Evolutionary conservation across 2,888 invertebrate species (phyloP), one percentile per base, ranked within the genome.

Genomic region (Hypolimnas misippus): DNA sequence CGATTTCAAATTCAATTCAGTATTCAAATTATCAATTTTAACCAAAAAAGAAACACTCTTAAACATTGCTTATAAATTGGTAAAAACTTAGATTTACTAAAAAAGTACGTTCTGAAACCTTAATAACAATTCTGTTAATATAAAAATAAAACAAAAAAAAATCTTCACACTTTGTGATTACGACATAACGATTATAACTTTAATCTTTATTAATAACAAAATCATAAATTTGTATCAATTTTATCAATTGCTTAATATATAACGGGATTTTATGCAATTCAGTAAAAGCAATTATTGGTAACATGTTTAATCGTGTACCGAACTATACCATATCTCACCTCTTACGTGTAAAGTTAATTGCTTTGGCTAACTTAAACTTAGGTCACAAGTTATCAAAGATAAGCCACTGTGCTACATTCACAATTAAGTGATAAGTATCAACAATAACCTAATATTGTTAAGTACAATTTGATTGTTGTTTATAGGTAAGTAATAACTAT

Each of bases 271-370:
- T 29, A 54, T 25, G 46, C 46, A 54, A 38, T 49, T 19, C 53
- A 54, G 59, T 44, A 38, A 61, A n/a, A 50, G 51, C 55, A 63
- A 63, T 65, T 59, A 58, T 53, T 62, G 40, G 42, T 62, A 57
- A 62, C 67, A 68, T 49, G 62, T 54, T 49, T 35, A 57, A 62
- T 51, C 50, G 33, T 62, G 57, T 58, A 46, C 35, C 52, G 16
- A 52, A 52, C 53, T 31, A 51, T 53, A 42, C 59, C 59, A 59
- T 52, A 59, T 80, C 75, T 84, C 82, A 84, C 82, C 83, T 81
- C 75, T 74, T 62, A 66, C 80, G 53, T 88, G 84, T 85, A 63
- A 63, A 72, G 69, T 76, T 85, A 86, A 86, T 86, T 80, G 77
- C 73, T 31, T 77, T 62, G 58, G 38, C 33, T 57, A 50, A 62